These are phyloP conservation scores for Atrichornis clamosus DNA, from an alignment of 2,113 vertebrate genomes.

Conservation along the genomic window DNA sequence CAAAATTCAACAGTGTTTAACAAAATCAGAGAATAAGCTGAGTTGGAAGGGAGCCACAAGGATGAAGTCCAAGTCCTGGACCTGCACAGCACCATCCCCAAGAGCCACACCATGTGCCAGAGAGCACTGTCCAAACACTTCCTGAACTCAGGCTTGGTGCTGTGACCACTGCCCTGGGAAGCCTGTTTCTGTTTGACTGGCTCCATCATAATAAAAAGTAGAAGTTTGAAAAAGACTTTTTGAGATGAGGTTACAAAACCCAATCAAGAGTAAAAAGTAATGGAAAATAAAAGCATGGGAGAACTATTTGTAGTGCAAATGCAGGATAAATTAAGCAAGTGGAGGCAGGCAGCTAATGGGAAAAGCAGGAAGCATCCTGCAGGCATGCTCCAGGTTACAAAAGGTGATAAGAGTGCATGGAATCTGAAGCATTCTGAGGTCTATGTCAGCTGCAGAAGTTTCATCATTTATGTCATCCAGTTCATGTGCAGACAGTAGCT, in stretches of 20 bases:
- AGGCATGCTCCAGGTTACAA: neutral
- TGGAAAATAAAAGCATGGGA: neutral
- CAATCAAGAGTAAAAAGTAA: neutral
- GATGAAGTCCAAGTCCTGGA: neutral
- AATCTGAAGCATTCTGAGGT: neutral
- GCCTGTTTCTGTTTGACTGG: neutral
- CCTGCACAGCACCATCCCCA: neutral
- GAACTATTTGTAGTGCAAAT: neutral
- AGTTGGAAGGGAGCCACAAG: neutral
- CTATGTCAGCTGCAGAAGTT: neutral
- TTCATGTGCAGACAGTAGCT: neutral
- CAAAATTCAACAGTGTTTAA: neutral
- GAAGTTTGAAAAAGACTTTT: neutral
- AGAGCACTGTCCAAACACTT: neutral
- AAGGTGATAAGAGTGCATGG: neutral
- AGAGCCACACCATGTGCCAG: accelerated
- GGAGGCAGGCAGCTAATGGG: neutral
- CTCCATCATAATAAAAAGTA: neutral
- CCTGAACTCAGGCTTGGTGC: neutral
- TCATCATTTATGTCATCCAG: neutral
- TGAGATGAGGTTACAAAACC: neutral
- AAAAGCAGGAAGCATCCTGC: neutral
- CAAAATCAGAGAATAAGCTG: neutral
- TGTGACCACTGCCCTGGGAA: neutral
- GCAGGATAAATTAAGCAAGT: neutral